Percentiles rank a stretch among this genome's conserved stretches.
Conservation (phyloP, 1,140 invertebrate species). For the Aplysia californica region DNA sequence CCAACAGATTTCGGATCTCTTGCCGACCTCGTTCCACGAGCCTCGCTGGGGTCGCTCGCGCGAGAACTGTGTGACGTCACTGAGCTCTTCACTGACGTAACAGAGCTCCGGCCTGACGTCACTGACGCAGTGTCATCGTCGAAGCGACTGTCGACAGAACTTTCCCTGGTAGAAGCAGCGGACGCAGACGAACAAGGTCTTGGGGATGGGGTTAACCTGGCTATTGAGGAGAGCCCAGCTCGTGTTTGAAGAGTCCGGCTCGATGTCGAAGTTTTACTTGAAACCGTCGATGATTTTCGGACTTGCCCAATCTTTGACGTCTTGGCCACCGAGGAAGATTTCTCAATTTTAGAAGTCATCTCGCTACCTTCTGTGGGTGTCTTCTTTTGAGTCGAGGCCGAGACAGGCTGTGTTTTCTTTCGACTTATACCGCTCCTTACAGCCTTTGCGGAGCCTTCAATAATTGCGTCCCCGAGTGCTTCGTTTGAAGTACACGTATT, state of each 20-base stretch:
- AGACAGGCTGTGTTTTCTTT: too few species aligned
- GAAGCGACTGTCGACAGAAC: conserved; percentile 16
- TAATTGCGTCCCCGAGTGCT: too few species aligned
- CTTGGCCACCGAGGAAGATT: not conserved
- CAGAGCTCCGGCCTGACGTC: not conserved
- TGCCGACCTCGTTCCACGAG: not conserved
- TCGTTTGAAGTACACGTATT: too few species aligned
- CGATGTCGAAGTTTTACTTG: too few species aligned
- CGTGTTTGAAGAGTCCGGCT: too few species aligned
- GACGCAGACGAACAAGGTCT: not conserved
- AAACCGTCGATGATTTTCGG: too few species aligned
- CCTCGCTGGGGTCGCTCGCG: not conserved
- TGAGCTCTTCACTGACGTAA: not conserved
- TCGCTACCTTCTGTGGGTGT: too few species aligned
- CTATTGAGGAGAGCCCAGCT: too few species aligned
- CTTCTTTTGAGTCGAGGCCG: too few species aligned
- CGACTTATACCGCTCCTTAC: too few species aligned
- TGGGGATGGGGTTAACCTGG: not conserved
- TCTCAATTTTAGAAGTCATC: not conserved
- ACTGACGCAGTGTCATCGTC: conserved; percentile 14
- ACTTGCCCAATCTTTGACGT: too few species aligned
- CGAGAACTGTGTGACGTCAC: not conserved
- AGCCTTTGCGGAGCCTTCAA: too few species aligned
- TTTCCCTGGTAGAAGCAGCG: not conserved
- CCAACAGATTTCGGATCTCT: not conserved